Evolutionary conservation across 2,888 invertebrate species (phyloP), one percentile per base, ranked within the genome.

Genomic region (Drosophila kambysellisi): DNA sequence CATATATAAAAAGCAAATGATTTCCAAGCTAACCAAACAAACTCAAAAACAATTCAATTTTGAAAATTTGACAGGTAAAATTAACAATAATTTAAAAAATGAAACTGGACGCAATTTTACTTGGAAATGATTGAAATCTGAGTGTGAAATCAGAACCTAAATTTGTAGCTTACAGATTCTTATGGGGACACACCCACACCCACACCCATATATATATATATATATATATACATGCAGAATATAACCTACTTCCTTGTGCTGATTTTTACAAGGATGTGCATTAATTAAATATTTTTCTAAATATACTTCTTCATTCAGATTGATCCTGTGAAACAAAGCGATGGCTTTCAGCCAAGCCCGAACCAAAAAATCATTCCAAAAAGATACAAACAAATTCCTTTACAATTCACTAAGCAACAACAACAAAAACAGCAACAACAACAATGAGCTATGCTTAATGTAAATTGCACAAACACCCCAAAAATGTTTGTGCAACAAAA

Each of bases 401-500:
- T 73, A 32, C 74, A 60, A 72, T 51, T 62, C 51, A 59, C 48
- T 53, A 58, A 56, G 46, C 46, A 64, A 41, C 39, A 65, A n/a
- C 29, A 56, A 39, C 56, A 57, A 29, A n/a, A 43, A 25, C n/a
- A 25, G 20, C 20, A 41, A 62, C 65, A 66, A 43, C 17, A 68
- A 35, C 29, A 67, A 53, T 48, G 46, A 33, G 37, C 32, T n/a
- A 30, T 57, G 48, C 57, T 35, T 41, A 41, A 58, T 39, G 35
- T 46, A 72, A 68, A 51, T 58, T 69, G 69, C 35, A 32, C 58
- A 69, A 46, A 70, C 60, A 70, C 43, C 56, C 48, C 39, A 64
- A 61, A 79, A 79, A 57, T 75, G 62, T 79, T 79, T 79, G 81
- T 73, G 73, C 73, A 80, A 76, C 57, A 66, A 17, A 43, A 43